Percentiles rank a stretch among this genome's conserved stretches.
These are phyloP conservation scores for Bombus cullumanus DNA, from an alignment of 1,140 invertebrate species.

Conservation along the genomic window DNA sequence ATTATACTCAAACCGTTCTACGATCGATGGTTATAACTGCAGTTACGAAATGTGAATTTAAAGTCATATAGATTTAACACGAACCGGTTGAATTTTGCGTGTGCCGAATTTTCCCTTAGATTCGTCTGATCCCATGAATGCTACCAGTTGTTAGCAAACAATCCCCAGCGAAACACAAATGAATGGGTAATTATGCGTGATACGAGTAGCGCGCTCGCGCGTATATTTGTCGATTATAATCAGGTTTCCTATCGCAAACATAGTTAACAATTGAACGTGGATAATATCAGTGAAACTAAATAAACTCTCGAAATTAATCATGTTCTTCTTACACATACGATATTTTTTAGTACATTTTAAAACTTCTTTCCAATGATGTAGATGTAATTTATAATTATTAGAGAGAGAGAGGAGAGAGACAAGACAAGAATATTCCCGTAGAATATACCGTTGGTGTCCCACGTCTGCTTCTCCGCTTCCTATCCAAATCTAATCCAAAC, in stretches of 20 bases:
- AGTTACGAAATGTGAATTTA: no score
- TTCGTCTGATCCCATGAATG: neutral
- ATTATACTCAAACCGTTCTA: neutral
- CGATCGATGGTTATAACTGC: neutral
- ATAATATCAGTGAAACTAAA: neutral
- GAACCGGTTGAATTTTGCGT: neutral
- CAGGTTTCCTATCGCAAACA: constrained; percentile 9
- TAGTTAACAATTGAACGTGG: neutral
- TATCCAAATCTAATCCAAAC: no score
- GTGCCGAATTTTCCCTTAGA: constrained; percentile 24
- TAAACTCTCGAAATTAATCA: neutral
- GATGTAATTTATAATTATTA: neutral
- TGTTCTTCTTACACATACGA: no score
- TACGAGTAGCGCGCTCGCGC: constrained; percentile 43
- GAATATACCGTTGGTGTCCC: no score
- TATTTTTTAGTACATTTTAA: neutral
- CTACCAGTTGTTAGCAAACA: constrained; percentile 40
- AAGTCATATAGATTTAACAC: neutral
- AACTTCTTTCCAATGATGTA: neutral
- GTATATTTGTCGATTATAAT: constrained; percentile 37
- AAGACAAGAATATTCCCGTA: neutral
- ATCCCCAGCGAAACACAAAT: constrained; percentile 51
- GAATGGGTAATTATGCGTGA: constrained; percentile 62
- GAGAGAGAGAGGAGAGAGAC: neutral
- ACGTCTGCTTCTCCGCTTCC: no score